Base-by-base conservation (phyloP, 37 sponge, comb jelly and placozoan genomes). In the Amphimedon queenslandica region DNA sequence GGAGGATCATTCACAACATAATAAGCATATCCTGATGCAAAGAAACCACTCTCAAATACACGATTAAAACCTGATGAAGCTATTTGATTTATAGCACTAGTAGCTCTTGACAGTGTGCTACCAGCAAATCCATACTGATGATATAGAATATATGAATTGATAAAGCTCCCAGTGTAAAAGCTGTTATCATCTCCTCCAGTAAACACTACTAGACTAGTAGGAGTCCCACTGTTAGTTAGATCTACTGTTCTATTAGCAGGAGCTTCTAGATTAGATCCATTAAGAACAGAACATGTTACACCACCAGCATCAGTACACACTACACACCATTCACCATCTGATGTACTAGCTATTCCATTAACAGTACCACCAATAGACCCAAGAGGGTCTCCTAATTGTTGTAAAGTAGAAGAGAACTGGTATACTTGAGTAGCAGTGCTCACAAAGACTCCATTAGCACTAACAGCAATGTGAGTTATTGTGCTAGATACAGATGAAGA, bases 61-160 rank as follows among this genome's bases (percentile, higher is more conserved):
- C 71, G 71, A 43, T 4, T 40, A 37, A 70, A n/a, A n/a, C n/a
- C n/a, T n/a, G n/a, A 41, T 47, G 71, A 16, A 27, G 38, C 10
- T 31, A 16, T 35, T 39, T 8, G 31, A 24, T 6, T 60, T n/a
- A n/a, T 24, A 24, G 61, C 5, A 24, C 13, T n/a, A 24, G 41
- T 20, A 18, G 13, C n/a, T 20, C 16, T 37, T 8, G 21, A 33
- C 5, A 23, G 6, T 5, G 11, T 8, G 31, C 40, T 67, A 35
- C 39, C 41, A 38, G 68, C 68, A 67, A 39, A 67, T 28, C 39
- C 68, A 31, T 29, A 29, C 39, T 40, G 24, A 60, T 25, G 23
- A 25, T 25, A n/a, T 25, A 11, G 61, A 60, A 60, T 25, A 6
- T 25, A n/a, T 6, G 8, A 13, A 18, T 47, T 13, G 53, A 8